Evolutionary conservation across 2,797 vertebrate species (phyloP).

Genomic region (Acrossocheilus fasciatus): DNA sequence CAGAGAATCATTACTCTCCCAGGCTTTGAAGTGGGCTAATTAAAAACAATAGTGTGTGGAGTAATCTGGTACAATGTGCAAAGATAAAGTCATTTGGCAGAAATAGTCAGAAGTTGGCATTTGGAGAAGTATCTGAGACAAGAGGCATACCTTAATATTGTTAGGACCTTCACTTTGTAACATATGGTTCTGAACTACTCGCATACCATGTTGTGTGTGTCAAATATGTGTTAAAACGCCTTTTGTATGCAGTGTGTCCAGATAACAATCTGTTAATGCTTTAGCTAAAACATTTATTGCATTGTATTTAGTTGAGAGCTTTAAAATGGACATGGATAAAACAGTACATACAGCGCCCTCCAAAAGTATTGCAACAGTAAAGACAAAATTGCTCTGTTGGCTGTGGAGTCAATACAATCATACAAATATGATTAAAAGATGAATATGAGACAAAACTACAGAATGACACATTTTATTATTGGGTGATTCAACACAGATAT

Average conservation of each 20-base stretch:
- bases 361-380: too few species aligned
- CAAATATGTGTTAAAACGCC: not conserved
- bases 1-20: not conserved
- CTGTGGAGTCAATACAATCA: too few species aligned
- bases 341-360: not conserved
- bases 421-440: too few species aligned
- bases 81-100: conserved; percentile 37
- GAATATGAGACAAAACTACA: too few species aligned
- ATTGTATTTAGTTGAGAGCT: not conserved
- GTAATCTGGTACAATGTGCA: conserved; percentile 28
- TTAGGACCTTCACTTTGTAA: not conserved
- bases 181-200: not conserved
- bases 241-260: not conserved
- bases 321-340: not conserved
- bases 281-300: not conserved
- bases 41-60: conserved; percentile 31
- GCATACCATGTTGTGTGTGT: not conserved
- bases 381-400: too few species aligned
- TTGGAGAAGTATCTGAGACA: not conserved
- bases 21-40: conserved; percentile 44
- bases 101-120: conserved; percentile 3
- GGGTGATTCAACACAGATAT: too few species aligned
- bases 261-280: not conserved
- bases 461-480: too few species aligned
- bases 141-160: not conserved